A percentile compares a stretch with the other conserved stretches of the same genome.
Evolutionary conservation across 2,888 invertebrate species (phyloP).

Genomic region (Tuta absoluta): DNA sequence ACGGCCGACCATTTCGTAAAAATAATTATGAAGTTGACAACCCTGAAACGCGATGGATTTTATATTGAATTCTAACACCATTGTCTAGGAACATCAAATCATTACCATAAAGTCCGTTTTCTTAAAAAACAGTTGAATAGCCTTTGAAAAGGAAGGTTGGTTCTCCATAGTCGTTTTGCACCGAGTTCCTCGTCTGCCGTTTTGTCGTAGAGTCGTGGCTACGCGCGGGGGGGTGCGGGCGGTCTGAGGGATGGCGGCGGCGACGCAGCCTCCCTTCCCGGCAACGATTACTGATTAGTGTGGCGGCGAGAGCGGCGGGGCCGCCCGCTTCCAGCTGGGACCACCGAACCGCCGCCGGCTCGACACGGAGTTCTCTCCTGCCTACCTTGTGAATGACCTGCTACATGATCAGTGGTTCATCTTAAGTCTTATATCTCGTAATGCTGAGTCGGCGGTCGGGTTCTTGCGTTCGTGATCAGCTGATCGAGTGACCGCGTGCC

Average conservation of each 20-base stretch:
- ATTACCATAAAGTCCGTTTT: slow-evolving; percentile 7
- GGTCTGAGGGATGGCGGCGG: slow-evolving; percentile 44
- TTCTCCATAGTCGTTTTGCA: slow-evolving; percentile 22
- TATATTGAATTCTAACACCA: background rate
- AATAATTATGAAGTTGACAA: background rate
- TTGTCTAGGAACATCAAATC: background rate
- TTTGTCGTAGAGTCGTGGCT: slow-evolving; percentile 62
- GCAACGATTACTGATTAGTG: slow-evolving; percentile 83
- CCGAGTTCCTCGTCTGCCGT: slow-evolving; percentile 46
- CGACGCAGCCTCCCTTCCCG: slow-evolving; percentile 79
- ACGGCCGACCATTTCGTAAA: too few relatives aligned
- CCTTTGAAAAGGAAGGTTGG: slow-evolving; percentile 14
- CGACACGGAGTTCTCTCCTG: slow-evolving; percentile 25
- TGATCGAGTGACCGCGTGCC: slow-evolving; percentile 61
- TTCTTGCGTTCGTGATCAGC: slow-evolving; percentile 55
- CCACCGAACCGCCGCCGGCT: slow-evolving; percentile 58
- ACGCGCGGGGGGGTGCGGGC: slow-evolving; percentile 53
- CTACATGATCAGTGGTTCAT: slow-evolving; percentile 12
- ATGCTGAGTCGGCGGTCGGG: slow-evolving; percentile 22
- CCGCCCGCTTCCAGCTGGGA: slow-evolving; percentile 61
- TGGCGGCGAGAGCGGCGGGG: slow-evolving; percentile 74
- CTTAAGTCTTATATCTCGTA: slow-evolving; percentile 4
- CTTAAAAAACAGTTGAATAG: slow-evolving; percentile 16
- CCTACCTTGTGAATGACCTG: slow-evolving; percentile 40
- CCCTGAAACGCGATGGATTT: too few relatives aligned